These are phyloP conservation scores for Drosophila kokeensis DNA, from an alignment of 2,888 invertebrate species.

Conservation along the genomic window DNA sequence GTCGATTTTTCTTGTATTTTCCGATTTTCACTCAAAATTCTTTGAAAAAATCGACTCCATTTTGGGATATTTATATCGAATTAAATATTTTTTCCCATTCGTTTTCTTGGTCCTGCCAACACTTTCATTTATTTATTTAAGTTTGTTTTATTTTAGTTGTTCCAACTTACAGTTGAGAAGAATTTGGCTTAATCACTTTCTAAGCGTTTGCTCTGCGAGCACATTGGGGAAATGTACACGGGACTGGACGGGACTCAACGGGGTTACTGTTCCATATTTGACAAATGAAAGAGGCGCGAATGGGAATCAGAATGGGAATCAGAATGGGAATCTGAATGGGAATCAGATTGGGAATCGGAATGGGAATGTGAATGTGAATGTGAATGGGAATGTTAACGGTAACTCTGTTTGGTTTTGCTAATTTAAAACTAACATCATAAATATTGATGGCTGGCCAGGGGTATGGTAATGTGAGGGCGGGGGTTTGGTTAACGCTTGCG, in stretches of 20 bases:
- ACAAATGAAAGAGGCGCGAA: constrained; percentile 51
- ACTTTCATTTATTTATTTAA: not conserved
- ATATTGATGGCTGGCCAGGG: constrained; percentile 62
- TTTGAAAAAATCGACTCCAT: not conserved
- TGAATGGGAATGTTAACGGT: constrained; percentile 59
- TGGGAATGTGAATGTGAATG: constrained; percentile 41
- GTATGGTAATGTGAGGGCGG: not conserved
- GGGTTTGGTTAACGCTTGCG: constrained; percentile 15
- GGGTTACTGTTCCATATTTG: constrained; percentile 35
- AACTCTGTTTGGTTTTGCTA: constrained; percentile 74
- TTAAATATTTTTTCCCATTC: not conserved
- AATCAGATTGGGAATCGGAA: constrained; percentile 45
- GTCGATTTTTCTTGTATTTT: not conserved
- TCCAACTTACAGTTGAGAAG: not conserved
- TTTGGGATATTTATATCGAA: not conserved
- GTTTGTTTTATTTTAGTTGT: not conserved
- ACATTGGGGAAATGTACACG: constrained; percentile 10
- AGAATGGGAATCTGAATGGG: constrained; percentile 43
- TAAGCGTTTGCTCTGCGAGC: constrained; percentile 8
- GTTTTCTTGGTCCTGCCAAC: not conserved
- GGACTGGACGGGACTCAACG: constrained; percentile 7
- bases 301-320: constrained; percentile 60
- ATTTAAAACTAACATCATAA: constrained; percentile 79
- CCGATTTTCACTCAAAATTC: not conserved
- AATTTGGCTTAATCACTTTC: constrained; percentile 38